Evolutionary conservation across 64 coral and sea anemone genomes (phyloP), one percentile per base, ranked within the genome.

Genomic region (Cladopsammia gracilis): DNA sequence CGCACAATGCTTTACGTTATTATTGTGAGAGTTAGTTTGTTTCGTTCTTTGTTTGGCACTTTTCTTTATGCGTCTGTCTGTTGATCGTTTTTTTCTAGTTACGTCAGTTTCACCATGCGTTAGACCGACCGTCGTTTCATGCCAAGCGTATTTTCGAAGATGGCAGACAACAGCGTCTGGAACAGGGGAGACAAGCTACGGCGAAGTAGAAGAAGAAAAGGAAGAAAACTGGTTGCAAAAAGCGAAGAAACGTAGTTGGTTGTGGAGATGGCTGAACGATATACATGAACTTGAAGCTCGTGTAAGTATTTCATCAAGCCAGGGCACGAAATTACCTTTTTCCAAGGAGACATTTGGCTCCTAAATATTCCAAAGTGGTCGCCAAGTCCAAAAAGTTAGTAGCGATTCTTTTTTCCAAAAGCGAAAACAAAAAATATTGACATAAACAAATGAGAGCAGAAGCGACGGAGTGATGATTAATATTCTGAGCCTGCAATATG

Each of bases 241-340:
- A 25, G 88, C 96, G 10, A 97, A 91, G 68, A 94, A 87, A 23
- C 69, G 86, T 87, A 97, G 81, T 77, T 98, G 96, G 96, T 79
- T 98, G 22, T 98, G 90, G 82, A 93, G 88, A 61, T 98, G 88
- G 92, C 65, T 98, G 1, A 94, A 94, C 43, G 96, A 98, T 50
- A 88, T 98, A 18, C 81, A 98, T 64, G 92, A 98, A 91, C 94
- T 98, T 58, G 92, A 98, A 79, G 90, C 49, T 69, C 85, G 76
- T 25, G 96, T 98, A 83, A 83, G 92, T 64, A 20, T 25, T 13
- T 58, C 1, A 23, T 11, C 34, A 34, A 34, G 34, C 34, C 34
- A 34, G 34, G 34, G 34, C 34, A 34, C 34, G 34, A 34, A 34
- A 34, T 34, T 34, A 34, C 3, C 46, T 51, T 48, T 25, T 70